Evolutionary conservation across 2,113 vertebrate species (phyloP), one percentile per base, ranked within the genome.

Genomic region (Barnardius zonarius): DNA sequence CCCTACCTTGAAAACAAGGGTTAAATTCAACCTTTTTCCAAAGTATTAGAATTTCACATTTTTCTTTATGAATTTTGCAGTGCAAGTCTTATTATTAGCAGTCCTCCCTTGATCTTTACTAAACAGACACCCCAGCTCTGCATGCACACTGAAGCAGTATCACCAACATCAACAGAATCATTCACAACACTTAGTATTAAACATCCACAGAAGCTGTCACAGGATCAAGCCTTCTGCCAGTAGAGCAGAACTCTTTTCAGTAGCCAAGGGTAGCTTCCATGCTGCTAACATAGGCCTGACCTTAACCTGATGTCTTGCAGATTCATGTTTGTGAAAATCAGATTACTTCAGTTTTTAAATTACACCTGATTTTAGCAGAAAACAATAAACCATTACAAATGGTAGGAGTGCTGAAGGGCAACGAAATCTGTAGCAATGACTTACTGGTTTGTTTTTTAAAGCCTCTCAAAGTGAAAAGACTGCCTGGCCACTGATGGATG

Each of bases 361-460:
- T 7, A 87, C 41, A 95, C 52, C 25, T 16, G 39, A 94, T 78
- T 90, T 88, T 66, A 83, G 44, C 39, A 74, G 66, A 73, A 91
- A 72, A 77, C 57, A 19, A 46, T 52, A 76, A 1, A 49, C 39
- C 64, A 14, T 33, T 69, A 63, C 44, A 31, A 35, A 76, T 5
- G 54, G 59, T 17, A 20, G 2, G 41, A 62, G 59, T 5, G 31
- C 7, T 54, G 54, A 63, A 41, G 3, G 13, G 30, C 17, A 77
- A 88, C 8, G 7, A 69, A 37, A 44, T n/a, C 52, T 54, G 46
- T 12, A 48, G 70, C 66, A 85, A 64, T 28, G 2, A 69, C 15
- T 44, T 9, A 15, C 20, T 3, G 1, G 5, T 17, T 54, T 67
- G 48, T 3, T 76, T 88, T 49, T 30, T 49, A 49, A 64, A 80